Base-by-base conservation (phyloP, 2,888 invertebrate species). In the Hypomecis punctinalis region DNA sequence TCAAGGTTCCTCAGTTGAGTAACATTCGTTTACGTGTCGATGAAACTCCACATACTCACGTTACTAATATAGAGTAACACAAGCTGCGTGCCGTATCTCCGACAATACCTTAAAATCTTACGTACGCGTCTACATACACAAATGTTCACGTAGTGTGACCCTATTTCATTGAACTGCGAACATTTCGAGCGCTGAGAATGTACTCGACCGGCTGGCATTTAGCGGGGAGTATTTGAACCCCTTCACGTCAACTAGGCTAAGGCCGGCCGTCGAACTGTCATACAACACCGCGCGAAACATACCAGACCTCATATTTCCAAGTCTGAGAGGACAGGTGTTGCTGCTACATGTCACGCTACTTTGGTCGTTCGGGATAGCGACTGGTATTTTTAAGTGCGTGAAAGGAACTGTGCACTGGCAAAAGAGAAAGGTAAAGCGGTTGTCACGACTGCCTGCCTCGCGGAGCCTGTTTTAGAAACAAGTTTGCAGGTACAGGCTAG, bases 161-260 rank as follows among this genome's bases (percentile, higher is more conserved):
- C 79, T 83, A 82, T 84, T 85, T 80, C 76, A 79, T 79, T 80
- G 80, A 84, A 83, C 78, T 74, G 76, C 76, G 69, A 75, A 68
- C 72, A 73, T 72, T 72, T 69, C 72, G 75, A 76, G 67, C 70
- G 76, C 76, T 80, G 82, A 76, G 84, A 84, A 81, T 73, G 75
- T 83, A 84, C 81, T 79, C 80, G 78, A 72, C 55, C 72, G 69
- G 67, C 77, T 77, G 80, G 79, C 76, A 77, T 81, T 80, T 81
- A 77, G 81, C 76, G 82, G 77, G 82, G 79, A 76, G 75, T 70
- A 74, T 79, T 81, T 79, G 81, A 80, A 84, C 88, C 91, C 88
- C 90, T 90, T 90, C 91, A 86, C 88, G 84, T 85, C 83, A 90
- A 88, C 80, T 91, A 80, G 91, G 92, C 90, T 91, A 92, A 92